phyloP scores from a whole-genome alignment of 2,888 invertebrate species.

The Chymomyza caudatula region DNA sequence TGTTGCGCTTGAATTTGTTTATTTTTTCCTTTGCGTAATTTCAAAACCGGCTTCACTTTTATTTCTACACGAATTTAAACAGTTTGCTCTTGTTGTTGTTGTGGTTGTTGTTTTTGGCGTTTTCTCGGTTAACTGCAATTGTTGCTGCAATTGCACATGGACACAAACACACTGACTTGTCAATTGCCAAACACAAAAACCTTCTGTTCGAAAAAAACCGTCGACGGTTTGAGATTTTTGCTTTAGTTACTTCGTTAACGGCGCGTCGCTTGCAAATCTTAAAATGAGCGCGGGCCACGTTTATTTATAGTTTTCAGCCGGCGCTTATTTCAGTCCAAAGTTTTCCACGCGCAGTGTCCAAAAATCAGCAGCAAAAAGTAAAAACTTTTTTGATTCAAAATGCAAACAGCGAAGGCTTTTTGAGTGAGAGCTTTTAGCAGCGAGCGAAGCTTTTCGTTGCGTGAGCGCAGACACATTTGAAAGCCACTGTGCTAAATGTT shows the following conservation, averaged over 20 bases:
- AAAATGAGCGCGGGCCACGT: conserved; percentile 74
- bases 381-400: conserved; percentile 1
- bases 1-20: conserved; percentile 6
- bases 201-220: conserved; percentile 31
- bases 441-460: conserved; percentile 18
- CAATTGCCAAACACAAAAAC: conserved; percentile 47
- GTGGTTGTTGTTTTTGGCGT: conserved; percentile 27
- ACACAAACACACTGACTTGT: conserved; percentile 34
- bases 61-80: conserved; percentile 50
- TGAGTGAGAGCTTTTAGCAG: too few species aligned
- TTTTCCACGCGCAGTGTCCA: conserved; percentile 52
- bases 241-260: conserved; percentile 44
- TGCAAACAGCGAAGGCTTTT: conserved; percentile 38
- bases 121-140: conserved; percentile 70
- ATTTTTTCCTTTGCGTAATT: conserved; percentile 59
- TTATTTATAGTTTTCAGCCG: conserved; percentile 76
- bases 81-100: conserved; percentile 28
- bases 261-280: conserved; percentile 74
- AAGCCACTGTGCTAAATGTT: conserved; percentile 19
- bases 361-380: conserved; percentile 15
- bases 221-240: not conserved
- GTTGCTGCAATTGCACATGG: conserved; percentile 61
- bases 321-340: conserved; percentile 32
- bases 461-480: conserved; percentile 23
- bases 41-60: conserved; percentile 68